phyloP scores from a whole-genome alignment of 37 sponge, comb jelly and placozoan genomes.

The Eunapius fragilis region DNA sequence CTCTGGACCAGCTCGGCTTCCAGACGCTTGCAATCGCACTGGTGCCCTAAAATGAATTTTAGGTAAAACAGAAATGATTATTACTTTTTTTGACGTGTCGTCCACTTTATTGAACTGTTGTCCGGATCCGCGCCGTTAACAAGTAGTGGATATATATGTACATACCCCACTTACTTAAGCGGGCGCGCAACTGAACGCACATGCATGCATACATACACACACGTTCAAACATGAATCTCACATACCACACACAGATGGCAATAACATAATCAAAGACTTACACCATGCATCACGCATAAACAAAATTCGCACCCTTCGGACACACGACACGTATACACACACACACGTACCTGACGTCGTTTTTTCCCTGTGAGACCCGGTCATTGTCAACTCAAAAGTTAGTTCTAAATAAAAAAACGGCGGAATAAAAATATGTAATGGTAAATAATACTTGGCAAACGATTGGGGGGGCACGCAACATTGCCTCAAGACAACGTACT shows the following conservation, averaged over 20 bases:
- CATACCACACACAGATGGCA: neutral
- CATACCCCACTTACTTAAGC: neutral
- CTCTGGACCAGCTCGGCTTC: conserved; percentile 37
- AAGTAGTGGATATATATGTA: too few relatives aligned
- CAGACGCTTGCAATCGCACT: neutral
- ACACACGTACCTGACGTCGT: neutral
- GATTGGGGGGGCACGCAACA: too few relatives aligned
- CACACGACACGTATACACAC: neutral
- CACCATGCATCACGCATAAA: too few relatives aligned
- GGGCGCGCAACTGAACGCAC: too few relatives aligned
- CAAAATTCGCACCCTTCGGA: too few relatives aligned
- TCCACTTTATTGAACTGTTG: too few relatives aligned
- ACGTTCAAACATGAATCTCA: neutral
- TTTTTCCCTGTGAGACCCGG: neutral
- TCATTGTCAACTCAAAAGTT: conserved; percentile 76
- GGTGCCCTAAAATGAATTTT: neutral
- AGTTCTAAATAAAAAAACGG: conserved; percentile 25
- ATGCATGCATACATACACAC: neutral
- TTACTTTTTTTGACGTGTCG: too few relatives aligned
- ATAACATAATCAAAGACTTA: neutral
- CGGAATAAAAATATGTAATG: neutral
- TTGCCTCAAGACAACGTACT: conserved; percentile 42
- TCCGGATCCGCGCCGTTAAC: too few relatives aligned
- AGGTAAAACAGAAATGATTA: too few relatives aligned
- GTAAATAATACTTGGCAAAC: neutral